Conservation (phyloP, 1,140 invertebrate genomes). For the Triops longicaudatus region DNA sequence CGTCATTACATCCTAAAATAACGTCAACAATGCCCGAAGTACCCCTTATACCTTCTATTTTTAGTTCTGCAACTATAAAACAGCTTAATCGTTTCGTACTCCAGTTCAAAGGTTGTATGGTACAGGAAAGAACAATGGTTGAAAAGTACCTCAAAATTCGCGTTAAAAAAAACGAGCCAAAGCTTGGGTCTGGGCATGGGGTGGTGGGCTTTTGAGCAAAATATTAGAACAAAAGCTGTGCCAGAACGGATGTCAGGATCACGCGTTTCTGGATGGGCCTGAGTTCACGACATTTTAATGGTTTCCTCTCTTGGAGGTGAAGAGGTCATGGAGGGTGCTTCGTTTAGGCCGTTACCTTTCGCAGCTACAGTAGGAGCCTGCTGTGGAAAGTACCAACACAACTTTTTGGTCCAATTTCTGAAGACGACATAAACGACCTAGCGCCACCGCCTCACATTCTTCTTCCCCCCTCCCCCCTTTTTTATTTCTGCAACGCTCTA, state of each 20-base stretch:
- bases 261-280: background rate
- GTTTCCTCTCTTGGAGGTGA: background rate
- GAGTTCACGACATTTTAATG: constrained; percentile 6
- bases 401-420: constrained; percentile 5
- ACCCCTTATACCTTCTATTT: background rate
- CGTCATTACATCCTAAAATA: background rate
- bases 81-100: too few species aligned
- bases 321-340: background rate
- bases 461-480: background rate
- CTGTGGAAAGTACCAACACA: background rate
- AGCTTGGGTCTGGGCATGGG: background rate
- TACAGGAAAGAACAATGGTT: too few species aligned
- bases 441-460: background rate
- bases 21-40: background rate
- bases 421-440: constrained; percentile 11
- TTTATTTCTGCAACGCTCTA: constrained; percentile 7
- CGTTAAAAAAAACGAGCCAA: too few species aligned
- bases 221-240: background rate
- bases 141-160: too few species aligned
- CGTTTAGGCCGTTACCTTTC: background rate
- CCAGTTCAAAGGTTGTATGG: too few species aligned
- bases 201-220: too few species aligned
- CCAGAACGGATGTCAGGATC: background rate
- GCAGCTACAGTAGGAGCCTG: background rate
- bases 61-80: too few species aligned